Base-by-base conservation (phyloP, 2,888 invertebrate genomes). In the Tetragnatha montana region DNA sequence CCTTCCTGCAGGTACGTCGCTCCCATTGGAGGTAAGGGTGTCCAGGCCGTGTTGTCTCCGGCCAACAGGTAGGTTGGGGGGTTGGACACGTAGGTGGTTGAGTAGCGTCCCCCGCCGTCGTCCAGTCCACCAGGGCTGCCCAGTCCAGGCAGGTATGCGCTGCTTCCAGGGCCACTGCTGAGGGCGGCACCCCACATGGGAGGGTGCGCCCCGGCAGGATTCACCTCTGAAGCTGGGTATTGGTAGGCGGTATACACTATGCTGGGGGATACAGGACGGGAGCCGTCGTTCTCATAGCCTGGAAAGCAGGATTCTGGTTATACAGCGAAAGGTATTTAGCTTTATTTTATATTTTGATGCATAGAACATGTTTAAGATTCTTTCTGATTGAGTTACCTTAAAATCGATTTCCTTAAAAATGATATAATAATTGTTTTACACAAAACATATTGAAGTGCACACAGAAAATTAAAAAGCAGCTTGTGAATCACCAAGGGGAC, bases 261-360 rank as follows among this genome's bases (percentile, higher is more conserved):
- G 14, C 49, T 14, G 12, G 87, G 87, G 1, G 87, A 88, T 7
- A 88, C 21, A 8, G 82, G 76, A 47, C 87, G 76, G 3, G 87
- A 50, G 51, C 76, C 69, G 10, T 82, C 87, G 21, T 71, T 81
- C n/a, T 82, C 82, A 71, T 82, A 88, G 6, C 81, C 87, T 88
- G 78, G 12, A 22, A 35, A n/a, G n/a, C 35, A 35, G 4, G 35
- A 35, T 35, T 8, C 8, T 19, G 60, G n/a, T n/a, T n/a, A n/a
- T n/a, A n/a, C n/a, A n/a, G n/a, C 12, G 68, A 1, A 17, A 68
- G 68, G 1, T 14, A 14, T 0, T 68, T 68, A 12, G n/a, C n/a
- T 68, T 68, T 68, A 68, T 68, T 68, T 12, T 14, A 14, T 1
- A 68, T 68, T 68, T 12, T 14, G 12, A 14, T 68, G 12, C n/a